Base-by-base conservation (phyloP, 1,140 invertebrate genomes). In the Chironomus striatipennis region DNA sequence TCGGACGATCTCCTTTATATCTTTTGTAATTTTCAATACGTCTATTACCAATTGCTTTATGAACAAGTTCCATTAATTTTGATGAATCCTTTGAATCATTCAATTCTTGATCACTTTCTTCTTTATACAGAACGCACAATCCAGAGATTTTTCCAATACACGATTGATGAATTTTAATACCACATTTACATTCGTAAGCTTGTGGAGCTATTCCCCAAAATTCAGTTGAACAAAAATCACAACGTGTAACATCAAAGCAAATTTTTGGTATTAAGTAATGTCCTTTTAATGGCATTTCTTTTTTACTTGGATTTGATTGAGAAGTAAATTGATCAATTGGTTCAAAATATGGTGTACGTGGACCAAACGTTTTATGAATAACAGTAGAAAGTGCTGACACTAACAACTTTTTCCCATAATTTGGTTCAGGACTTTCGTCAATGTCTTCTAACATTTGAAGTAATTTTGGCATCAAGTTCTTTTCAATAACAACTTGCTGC, bases 21-120 rank as follows among this genome's bases (percentile, higher is more conserved):
- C 47, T 12, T 57, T 57, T 57, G n/a, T 57, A 57, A n/a, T 57
- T 57, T 57, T 57, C 47, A 57, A 57, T 57, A 10, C 47, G 47
- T 15, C n/a, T 12, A 57, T 57, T 57, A 1, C 47, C 47, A n/a
- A 57, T 5, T 15, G 47, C n/a, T 15, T 4, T n/a, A n/a, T 57
- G 47, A 57, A 57, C 47, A 57, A 57, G 12, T 57, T 57, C 47
- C 47, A 57, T 57, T 10, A 57, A 15, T 57, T 57, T 57, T n/a
- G 47, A 57, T 12, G 47, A 57, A 15, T 57, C 47, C 4, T 57
- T 57, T 57, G 47, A 57, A n/a, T 57, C 47, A 57, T 15, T 57
- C 24, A 34, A 34, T 5, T 34, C 24, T 12, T 15, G 12, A 57
- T n/a, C n/a, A 57, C 4, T 57, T 57, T 57, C 47, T 12, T 57